Percentiles rank a stretch among this genome's conserved stretches.
Conservation (phyloP, 2,888 invertebrate species). For the Calliopum simillimum region DNA sequence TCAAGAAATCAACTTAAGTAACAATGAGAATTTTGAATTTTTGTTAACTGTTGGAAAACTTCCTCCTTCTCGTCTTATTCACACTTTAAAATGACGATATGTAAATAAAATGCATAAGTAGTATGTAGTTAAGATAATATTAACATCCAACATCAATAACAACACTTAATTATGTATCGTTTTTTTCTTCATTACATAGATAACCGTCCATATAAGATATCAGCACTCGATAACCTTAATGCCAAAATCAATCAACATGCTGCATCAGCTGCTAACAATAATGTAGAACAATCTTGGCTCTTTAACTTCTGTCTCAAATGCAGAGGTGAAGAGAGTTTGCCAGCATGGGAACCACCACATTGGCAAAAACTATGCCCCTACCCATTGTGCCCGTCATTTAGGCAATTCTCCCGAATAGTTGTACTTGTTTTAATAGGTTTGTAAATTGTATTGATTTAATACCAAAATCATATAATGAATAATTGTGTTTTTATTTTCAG, state of each 20-base stretch:
- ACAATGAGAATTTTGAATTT: too few species aligned
- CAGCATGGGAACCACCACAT: conserved; percentile 84
- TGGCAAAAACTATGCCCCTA: conserved; percentile 87
- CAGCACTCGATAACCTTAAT: conserved; percentile 61
- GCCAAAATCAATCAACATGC: conserved; percentile 56
- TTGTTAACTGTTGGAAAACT: too few species aligned
- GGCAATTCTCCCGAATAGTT: conserved; percentile 83
- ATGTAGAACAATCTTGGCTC: conserved; percentile 78
- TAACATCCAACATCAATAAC: neutral
- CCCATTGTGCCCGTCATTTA: conserved; percentile 86
- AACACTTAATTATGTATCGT: neutral
- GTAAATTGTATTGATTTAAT: neutral
- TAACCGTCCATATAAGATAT: conserved; percentile 53
- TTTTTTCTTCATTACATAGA: conserved; percentile 57
- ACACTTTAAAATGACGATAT: too few species aligned
- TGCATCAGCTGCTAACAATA: conserved; percentile 47
- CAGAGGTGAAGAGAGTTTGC: conserved; percentile 78
- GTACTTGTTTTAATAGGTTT: conserved; percentile 79
- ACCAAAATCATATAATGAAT: neutral
- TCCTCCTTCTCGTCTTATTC: too few species aligned
- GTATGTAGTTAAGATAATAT: too few species aligned
- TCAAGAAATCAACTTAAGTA: too few species aligned
- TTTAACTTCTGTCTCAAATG: conserved; percentile 85
- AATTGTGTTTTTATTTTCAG: conserved; percentile 57
- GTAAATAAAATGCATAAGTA: too few species aligned